Percentiles rank a stretch among this genome's conserved stretches.
phyloP scores from a whole-genome alignment of 2,888 invertebrate species.

The Buathra laborator region DNA sequence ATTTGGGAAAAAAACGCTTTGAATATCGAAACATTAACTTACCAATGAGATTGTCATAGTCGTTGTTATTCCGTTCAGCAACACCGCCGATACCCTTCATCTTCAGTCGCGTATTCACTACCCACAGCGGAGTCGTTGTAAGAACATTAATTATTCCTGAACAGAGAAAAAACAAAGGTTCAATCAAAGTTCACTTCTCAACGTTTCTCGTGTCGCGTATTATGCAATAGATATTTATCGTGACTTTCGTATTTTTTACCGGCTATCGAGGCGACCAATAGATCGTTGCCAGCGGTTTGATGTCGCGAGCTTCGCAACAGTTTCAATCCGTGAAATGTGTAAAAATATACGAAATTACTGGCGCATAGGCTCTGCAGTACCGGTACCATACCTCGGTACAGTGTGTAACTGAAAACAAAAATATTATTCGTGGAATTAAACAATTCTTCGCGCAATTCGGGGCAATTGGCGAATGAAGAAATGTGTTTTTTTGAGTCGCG shows the following conservation, averaged over 20 bases:
- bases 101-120: slow-evolving; percentile 95
- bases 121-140: slow-evolving; percentile 96
- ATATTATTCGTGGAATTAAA: too few relatives aligned
- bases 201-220: not conserved
- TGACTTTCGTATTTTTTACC: slow-evolving; percentile 85
- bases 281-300: slow-evolving; percentile 90
- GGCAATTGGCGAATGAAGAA: not conserved
- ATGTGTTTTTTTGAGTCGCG: slow-evolving; percentile 1
- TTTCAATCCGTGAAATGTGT: slow-evolving; percentile 95
- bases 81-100: slow-evolving; percentile 88
- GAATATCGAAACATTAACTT: slow-evolving; percentile 37
- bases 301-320: slow-evolving; percentile 82
- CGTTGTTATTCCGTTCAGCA: slow-evolving; percentile 77
- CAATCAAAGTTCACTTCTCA: not conserved
- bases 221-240: not conserved
- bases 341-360: slow-evolving; percentile 98
- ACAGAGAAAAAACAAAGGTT: slow-evolving; percentile 51
- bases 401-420: slow-evolving; percentile 86
- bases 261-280: slow-evolving; percentile 91
- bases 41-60: slow-evolving; percentile 81
- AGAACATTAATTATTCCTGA: slow-evolving; percentile 92
- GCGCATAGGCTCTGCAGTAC: slow-evolving; percentile 94
- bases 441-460: too few relatives aligned
- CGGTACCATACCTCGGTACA: slow-evolving; percentile 93
- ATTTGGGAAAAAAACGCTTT: too few relatives aligned